Percentiles rank a stretch among this genome's conserved stretches.
These are phyloP conservation scores for Pogonomyrmex californicus DNA, from an alignment of 1,140 invertebrate genomes.

Conservation along the genomic window DNA sequence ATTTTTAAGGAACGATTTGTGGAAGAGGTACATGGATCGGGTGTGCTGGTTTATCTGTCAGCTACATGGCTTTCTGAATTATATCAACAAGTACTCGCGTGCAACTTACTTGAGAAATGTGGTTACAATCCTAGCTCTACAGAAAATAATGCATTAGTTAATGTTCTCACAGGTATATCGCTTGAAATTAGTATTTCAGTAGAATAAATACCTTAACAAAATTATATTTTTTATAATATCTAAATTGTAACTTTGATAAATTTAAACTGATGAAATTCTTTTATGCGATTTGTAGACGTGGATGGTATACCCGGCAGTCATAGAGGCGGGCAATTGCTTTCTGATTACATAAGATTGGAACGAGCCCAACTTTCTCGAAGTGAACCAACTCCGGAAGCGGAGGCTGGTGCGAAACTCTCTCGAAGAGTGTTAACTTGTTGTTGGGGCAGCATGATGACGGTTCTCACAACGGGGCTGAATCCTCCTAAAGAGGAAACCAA, in stretches of 20 bases:
- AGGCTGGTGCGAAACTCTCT: constrained; percentile 90
- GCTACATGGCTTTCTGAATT: constrained; percentile 96
- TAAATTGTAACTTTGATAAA: not conserved
- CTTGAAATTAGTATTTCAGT: not conserved
- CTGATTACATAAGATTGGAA: constrained; percentile 94
- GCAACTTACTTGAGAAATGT: constrained; percentile 91
- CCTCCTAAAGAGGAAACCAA: constrained; percentile 84
- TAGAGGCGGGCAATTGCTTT: constrained; percentile 91
- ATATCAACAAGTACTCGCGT: constrained; percentile 94
- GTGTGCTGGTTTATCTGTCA: constrained; percentile 96
- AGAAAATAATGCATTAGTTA: constrained; percentile 91
- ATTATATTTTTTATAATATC: not conserved
- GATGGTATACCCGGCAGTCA: constrained; percentile 92
- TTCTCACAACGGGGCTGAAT: constrained; percentile 92
- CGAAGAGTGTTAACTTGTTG: constrained; percentile 94
- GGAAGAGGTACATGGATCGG: constrained; percentile 95
- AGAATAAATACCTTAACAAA: not conserved
- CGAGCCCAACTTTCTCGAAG: constrained; percentile 89
- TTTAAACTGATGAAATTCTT: not conserved
- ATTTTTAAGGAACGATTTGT: constrained; percentile 93
- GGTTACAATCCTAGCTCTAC: constrained; percentile 88
- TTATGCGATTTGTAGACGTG: constrained; percentile 89
- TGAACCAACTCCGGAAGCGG: constrained; percentile 91
- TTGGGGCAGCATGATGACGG: constrained; percentile 96
- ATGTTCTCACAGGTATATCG: constrained; percentile 91